Percentiles rank a stretch among this genome's conserved stretches.
Conservation (phyloP, 1,140 invertebrate species). For the Drosophila lacertosa region DNA sequence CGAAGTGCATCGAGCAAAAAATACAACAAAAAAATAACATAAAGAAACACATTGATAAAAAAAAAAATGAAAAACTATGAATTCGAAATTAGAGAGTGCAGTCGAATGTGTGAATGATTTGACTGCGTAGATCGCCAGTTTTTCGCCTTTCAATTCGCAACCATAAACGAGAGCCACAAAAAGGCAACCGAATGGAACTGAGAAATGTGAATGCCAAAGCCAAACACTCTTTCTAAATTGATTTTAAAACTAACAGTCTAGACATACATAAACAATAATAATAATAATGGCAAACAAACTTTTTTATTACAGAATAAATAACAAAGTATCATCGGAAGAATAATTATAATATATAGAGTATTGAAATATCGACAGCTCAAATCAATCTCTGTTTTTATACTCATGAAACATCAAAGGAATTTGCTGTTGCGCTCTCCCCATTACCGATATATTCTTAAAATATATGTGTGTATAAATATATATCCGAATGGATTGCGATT, state of each 20-base stretch:
- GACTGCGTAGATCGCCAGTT: constrained; percentile 15
- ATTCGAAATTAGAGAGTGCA: constrained; percentile 22
- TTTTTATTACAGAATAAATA: too few relatives aligned
- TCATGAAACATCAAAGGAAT: too few relatives aligned
- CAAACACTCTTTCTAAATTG: too few relatives aligned
- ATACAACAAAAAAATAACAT: background rate
- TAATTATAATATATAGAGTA: too few relatives aligned
- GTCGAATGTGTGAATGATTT: constrained; percentile 28
- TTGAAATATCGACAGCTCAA: background rate
- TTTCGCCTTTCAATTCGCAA: constrained; percentile 9
- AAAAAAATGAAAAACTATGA: constrained; percentile 28
- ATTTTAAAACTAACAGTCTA: too few relatives aligned
- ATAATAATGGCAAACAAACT: too few relatives aligned
- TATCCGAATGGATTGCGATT: background rate
- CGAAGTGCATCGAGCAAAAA: constrained; percentile 2
- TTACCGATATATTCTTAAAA: background rate
- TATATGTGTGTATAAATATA: background rate
- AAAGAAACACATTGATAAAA: background rate
- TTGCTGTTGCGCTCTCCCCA: background rate
- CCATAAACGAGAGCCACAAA: constrained; percentile 1
- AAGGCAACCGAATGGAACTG: background rate
- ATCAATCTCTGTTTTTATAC: too few relatives aligned
- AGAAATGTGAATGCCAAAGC: too few relatives aligned
- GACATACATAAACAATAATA: too few relatives aligned
- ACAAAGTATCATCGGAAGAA: too few relatives aligned